Percentiles rank a stretch among this genome's conserved stretches.
Evolutionary conservation across 2,888 invertebrate genomes (phyloP).

Genomic region (Xestobium rufovillosum): DNA sequence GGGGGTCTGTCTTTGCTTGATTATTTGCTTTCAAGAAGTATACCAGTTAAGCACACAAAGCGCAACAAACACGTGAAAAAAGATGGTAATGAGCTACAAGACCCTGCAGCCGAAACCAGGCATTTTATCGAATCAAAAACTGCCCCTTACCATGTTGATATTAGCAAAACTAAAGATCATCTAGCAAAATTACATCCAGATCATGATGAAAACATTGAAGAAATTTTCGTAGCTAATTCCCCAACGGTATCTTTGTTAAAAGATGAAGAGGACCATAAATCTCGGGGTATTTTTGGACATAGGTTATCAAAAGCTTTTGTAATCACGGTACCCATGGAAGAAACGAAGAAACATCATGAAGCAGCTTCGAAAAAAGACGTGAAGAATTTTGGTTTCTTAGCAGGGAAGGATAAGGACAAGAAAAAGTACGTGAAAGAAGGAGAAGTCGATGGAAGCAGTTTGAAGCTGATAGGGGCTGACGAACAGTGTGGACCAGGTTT

Average conservation of each 20-base stretch:
- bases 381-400: slow-evolving; percentile 6
- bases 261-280: slow-evolving; percentile 11
- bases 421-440: slow-evolving; percentile 4
- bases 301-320: slow-evolving; percentile 4
- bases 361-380: slow-evolving; percentile 13
- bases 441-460: slow-evolving; percentile 34
- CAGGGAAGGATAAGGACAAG: slow-evolving; percentile 1
- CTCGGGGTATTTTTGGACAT: neutral
- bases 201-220: slow-evolving; percentile 21
- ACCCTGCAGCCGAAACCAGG: slow-evolving; percentile 34
- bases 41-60: slow-evolving; percentile 25
- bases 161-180: slow-evolving; percentile 36
- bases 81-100: slow-evolving; percentile 26
- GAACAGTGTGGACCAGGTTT: slow-evolving; percentile 71
- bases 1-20: slow-evolving; percentile 28
- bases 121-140: slow-evolving; percentile 61
- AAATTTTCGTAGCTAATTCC: slow-evolving; percentile 32
- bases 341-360: slow-evolving; percentile 23
- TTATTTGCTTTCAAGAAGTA: slow-evolving; percentile 33
- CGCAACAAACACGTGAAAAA: slow-evolving; percentile 25
- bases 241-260: slow-evolving; percentile 30
- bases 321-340: slow-evolving; percentile 13
- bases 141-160: slow-evolving; percentile 60
- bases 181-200: slow-evolving; percentile 32
- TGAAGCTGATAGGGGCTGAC: slow-evolving; percentile 55